phyloP scores from a whole-genome alignment of 2,113 vertebrate genomes.

The Ivindomyrus marchei region DNA sequence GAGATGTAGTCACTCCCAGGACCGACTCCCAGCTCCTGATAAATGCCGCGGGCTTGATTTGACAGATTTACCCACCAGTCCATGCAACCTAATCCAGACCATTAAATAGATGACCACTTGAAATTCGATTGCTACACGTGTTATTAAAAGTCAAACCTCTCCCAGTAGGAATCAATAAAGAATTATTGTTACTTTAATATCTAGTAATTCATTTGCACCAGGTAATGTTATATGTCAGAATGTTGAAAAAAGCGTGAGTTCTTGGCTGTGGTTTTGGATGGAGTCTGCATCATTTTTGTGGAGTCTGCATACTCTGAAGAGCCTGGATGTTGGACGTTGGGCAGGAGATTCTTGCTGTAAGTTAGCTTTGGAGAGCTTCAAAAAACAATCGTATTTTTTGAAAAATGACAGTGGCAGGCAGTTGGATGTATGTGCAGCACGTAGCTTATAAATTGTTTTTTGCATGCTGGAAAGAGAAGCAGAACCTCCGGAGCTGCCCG shows the following conservation, averaged over 20 bases:
- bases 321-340: background rate
- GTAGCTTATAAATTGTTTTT: background rate
- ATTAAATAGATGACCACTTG: background rate
- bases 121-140: background rate
- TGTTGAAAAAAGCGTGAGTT: background rate
- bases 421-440: slow-evolving; percentile 32
- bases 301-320: background rate
- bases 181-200: slow-evolving; percentile 1
- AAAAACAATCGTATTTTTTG: background rate
- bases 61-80: slow-evolving; percentile 27
- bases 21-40: slow-evolving; percentile 20
- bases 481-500: background rate
- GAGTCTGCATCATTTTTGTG: background rate
- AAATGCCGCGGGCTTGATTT: slow-evolving; percentile 28
- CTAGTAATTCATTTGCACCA: background rate
- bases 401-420: slow-evolving; percentile 17
- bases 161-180: slow-evolving; percentile 6
- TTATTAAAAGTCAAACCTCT: background rate
- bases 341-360: background rate
- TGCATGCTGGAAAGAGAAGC: background rate
- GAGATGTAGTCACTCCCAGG: slow-evolving; percentile 13
- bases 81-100: background rate
- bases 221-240: slow-evolving; percentile 1
- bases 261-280: slow-evolving; percentile 5
- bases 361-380: background rate